Conservation (phyloP, 1,140 invertebrate genomes). For the Drosophila tropicalis region DNA sequence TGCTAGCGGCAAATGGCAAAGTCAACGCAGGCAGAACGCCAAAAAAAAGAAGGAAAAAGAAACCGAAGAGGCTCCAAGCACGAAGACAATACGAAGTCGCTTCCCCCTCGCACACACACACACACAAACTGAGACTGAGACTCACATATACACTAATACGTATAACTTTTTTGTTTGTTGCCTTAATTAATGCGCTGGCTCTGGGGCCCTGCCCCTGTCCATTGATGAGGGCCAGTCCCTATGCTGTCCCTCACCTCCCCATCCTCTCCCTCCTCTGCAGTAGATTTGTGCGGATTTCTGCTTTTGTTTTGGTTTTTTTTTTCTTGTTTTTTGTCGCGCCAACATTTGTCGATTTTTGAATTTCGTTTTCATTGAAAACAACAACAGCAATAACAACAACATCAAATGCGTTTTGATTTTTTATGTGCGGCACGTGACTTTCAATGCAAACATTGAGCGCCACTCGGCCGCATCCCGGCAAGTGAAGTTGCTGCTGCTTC, state of each 20-base stretch:
- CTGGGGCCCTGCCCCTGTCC: slow-evolving; percentile 48
- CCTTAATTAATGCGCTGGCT: slow-evolving; percentile 72
- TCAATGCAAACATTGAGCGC: slow-evolving; percentile 68
- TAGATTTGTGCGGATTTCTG: not conserved
- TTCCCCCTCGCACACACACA: slow-evolving; percentile 23
- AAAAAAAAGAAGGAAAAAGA: slow-evolving; percentile 20
- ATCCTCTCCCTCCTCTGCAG: not conserved
- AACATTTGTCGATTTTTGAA: slow-evolving; percentile 71
- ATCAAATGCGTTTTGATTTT: slow-evolving; percentile 64
- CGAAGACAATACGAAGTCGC: slow-evolving; percentile 66
- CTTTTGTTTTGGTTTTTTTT: slow-evolving; percentile 4
- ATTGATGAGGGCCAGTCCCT: slow-evolving; percentile 56
- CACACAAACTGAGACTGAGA: slow-evolving; percentile 17
- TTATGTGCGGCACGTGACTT: slow-evolving; percentile 77
- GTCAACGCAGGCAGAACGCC: slow-evolving; percentile 22
- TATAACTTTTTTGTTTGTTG: slow-evolving; percentile 54
- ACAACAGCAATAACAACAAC: slow-evolving; percentile 38
- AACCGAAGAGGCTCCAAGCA: slow-evolving; percentile 61
- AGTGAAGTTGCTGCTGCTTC: slow-evolving; percentile 10
- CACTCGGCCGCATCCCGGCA: slow-evolving; percentile 64
- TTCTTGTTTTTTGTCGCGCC: slow-evolving; percentile 49
- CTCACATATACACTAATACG: slow-evolving; percentile 23
- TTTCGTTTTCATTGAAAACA: slow-evolving; percentile 71
- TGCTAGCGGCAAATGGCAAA: slow-evolving; percentile 22
- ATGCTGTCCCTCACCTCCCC: slow-evolving; percentile 1